These are phyloP conservation scores for Acanthacorydalis orientalis DNA, from an alignment of 2,888 invertebrate species.

Conservation along the genomic window DNA sequence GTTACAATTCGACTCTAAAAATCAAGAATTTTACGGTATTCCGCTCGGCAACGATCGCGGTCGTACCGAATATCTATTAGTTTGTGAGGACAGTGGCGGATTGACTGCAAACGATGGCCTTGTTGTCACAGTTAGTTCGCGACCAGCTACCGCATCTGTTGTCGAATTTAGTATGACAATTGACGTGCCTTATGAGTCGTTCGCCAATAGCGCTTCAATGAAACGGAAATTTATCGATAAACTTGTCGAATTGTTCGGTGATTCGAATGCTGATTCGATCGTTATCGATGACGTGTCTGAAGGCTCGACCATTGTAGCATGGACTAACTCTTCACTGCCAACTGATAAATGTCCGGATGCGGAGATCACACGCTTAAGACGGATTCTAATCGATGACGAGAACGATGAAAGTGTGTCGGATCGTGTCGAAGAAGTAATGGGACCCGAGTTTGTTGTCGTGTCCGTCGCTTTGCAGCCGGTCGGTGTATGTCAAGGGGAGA, in stretches of 20 bases:
- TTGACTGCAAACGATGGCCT: constrained; percentile 63
- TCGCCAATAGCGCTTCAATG: constrained; percentile 50
- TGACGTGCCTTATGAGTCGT: constrained; percentile 48
- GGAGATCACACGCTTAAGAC: constrained; percentile 55
- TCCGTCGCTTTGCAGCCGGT: constrained; percentile 42
- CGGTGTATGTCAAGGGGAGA: constrained; percentile 35
- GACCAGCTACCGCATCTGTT: constrained; percentile 33
- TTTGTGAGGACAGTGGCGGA: constrained; percentile 57
- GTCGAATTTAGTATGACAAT: constrained; percentile 71
- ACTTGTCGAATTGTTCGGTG: constrained; percentile 56
- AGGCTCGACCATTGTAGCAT: constrained; percentile 53
- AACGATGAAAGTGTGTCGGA: constrained; percentile 40
- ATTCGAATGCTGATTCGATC: constrained; percentile 54
- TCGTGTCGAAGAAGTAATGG: constrained; percentile 47
- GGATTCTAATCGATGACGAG: constrained; percentile 49
- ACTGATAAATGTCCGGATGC: constrained; percentile 58
- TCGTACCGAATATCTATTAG: constrained; percentile 58
- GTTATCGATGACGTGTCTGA: constrained; percentile 51
- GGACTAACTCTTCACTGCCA: constrained; percentile 67
- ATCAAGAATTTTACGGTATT: constrained; percentile 79
- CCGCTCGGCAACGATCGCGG: constrained; percentile 57
- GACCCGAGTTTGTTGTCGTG: constrained; percentile 51
- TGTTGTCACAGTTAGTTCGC: constrained; percentile 53
- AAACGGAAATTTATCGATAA: constrained; percentile 72
- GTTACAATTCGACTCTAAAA: constrained; percentile 77